Evolutionary conservation across 1,140 invertebrate genomes (phyloP), one percentile per base, ranked within the genome.

Genomic region (Eciton burchellii): DNA sequence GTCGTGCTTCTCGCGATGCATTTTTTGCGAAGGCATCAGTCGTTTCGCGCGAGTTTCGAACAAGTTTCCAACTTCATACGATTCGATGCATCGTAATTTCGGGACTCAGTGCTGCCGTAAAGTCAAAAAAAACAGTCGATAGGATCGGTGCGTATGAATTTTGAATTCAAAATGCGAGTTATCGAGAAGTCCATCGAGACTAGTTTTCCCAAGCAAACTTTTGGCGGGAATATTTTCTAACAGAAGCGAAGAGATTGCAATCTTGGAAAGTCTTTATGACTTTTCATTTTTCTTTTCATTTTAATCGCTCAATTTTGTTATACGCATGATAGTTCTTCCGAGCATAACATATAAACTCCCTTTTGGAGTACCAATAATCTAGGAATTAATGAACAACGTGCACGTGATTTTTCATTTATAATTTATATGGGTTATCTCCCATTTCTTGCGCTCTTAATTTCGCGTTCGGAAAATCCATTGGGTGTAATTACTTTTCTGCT

Each of bases 41-140:
- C 19, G 35, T 35, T 19, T 65, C 16, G 54, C 49, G 72, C 68
- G 43, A 43, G 83, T 88, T 85, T 87, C 54, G 62, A 83, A 86
- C 84, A 35, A 19, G 66, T 84, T 76, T 41, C 54, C 26, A 65
- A 35, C 1, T n/a, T 11, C 4, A 60, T 35, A 24, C 26, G 11
- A 60, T 35, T 14, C 26, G 11, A 49, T 9, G 11, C 35, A 19
- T 29, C 16, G 1, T 21, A 12, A 8, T 41, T n/a, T 26, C 35
- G 4, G n/a, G 1, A 5, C 21, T 43, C 19, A 19, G 8, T 21
- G 19, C 19, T 14, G 14, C 12, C 24, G 12, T 16, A 24, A 29
- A 14, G 12, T 12, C 9, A 4, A 59, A 4, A 59, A 5, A 59
- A 11, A 49, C 14, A 9, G 16, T 52, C 66, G 24, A 3, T 14